These are phyloP conservation scores for Nephrocerus scutellatus DNA, from an alignment of 2,888 invertebrate species.

Conservation along the genomic window DNA sequence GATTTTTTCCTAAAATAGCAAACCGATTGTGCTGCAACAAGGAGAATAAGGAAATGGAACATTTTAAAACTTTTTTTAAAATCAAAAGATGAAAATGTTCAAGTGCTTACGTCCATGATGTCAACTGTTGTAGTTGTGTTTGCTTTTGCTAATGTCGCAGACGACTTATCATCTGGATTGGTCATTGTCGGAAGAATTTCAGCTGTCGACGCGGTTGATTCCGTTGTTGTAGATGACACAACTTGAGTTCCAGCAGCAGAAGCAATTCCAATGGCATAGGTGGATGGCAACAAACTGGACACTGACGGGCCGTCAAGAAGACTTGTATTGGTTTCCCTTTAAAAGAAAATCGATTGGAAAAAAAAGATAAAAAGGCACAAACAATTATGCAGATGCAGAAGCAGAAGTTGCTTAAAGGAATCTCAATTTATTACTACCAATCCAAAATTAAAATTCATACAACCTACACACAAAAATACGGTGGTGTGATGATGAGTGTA, in stretches of 20 bases:
- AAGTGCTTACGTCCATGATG: conserved; percentile 24
- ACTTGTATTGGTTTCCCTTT: conserved; percentile 20
- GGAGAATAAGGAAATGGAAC: conserved; percentile 1
- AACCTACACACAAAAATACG: too few relatives aligned
- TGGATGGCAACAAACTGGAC: conserved; percentile 18
- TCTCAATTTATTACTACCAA: too few relatives aligned
- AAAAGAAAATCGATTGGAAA: conserved; percentile 12
- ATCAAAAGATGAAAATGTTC: background rate
- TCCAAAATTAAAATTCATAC: too few relatives aligned
- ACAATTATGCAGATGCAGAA: background rate
- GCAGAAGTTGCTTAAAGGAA: too few relatives aligned
- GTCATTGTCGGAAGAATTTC: conserved; percentile 21
- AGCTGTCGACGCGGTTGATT: conserved; percentile 18
- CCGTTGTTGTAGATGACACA: background rate
- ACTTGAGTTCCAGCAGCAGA: conserved; percentile 7
- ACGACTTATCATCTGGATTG: conserved; percentile 15
- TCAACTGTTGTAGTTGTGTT: conserved; percentile 27
- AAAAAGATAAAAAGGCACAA: background rate
- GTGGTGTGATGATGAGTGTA: too few relatives aligned
- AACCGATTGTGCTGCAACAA: conserved; percentile 23
- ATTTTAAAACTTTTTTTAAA: conserved; percentile 2
- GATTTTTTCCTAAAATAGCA: conserved; percentile 22
- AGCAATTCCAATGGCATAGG: conserved; percentile 17
- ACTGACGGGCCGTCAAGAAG: conserved; percentile 26
- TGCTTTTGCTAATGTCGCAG: conserved; percentile 10